Evolutionary conservation across 2,888 invertebrate genomes (phyloP).

Genomic region (Macrophya alboannulata): DNA sequence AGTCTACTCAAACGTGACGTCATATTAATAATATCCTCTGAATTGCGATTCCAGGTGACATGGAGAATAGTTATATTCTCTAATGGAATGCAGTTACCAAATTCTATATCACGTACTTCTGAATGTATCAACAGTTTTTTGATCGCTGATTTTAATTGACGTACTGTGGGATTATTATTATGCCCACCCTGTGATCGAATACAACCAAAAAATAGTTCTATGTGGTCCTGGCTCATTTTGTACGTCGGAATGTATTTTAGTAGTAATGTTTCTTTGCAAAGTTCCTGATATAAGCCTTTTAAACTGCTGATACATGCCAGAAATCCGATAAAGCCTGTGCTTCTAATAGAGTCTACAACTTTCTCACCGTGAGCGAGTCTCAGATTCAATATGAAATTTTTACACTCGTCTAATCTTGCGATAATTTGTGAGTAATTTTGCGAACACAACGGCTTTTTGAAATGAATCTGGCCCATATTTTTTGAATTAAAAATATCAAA

Average conservation of each 20-base stretch:
- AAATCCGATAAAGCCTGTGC: slow-evolving; percentile 59
- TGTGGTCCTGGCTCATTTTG: slow-evolving; percentile 60
- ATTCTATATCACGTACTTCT: slow-evolving; percentile 29
- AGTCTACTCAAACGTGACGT: background rate
- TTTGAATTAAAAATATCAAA: slow-evolving; percentile 67
- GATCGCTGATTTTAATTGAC: slow-evolving; percentile 58
- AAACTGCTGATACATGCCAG: slow-evolving; percentile 47
- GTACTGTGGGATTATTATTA: slow-evolving; percentile 60
- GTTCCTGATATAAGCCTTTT: slow-evolving; percentile 48
- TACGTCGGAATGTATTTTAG: slow-evolving; percentile 57
- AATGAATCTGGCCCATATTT: slow-evolving; percentile 43
- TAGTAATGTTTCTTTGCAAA: background rate
- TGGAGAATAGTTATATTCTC: slow-evolving; percentile 37
- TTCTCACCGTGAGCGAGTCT: slow-evolving; percentile 20
- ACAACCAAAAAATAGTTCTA: slow-evolving; percentile 59
- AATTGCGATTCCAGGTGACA: background rate
- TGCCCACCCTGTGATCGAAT: slow-evolving; percentile 57
- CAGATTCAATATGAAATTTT: slow-evolving; percentile 53
- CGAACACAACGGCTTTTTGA: slow-evolving; percentile 51
- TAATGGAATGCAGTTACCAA: slow-evolving; percentile 18
- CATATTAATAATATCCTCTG: slow-evolving; percentile 5
- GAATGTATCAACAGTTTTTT: slow-evolving; percentile 57
- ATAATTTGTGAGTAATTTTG: slow-evolving; percentile 49
- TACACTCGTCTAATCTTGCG: slow-evolving; percentile 22
- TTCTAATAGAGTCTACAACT: slow-evolving; percentile 41